phyloP scores from a whole-genome alignment of 2,113 vertebrate genomes.

The Mustela lutreola region DNA sequence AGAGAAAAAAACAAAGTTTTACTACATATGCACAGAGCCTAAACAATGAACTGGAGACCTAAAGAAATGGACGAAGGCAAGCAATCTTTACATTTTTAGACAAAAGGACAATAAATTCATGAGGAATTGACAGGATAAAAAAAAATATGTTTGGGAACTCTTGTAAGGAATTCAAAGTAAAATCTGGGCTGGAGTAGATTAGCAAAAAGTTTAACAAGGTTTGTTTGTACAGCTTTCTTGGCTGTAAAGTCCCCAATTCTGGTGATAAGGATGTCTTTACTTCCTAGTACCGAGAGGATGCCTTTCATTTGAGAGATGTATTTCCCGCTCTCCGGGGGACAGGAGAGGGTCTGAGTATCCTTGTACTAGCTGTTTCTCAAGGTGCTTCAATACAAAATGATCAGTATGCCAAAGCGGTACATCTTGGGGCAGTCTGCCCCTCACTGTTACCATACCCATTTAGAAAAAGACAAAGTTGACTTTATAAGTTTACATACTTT shows the following conservation, averaged over 20 bases:
- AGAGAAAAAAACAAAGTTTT: background rate
- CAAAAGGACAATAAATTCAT: background rate
- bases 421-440: background rate
- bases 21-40: background rate
- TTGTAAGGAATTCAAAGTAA: background rate
- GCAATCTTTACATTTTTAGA: background rate
- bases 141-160: background rate
- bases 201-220: background rate
- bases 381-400: background rate
- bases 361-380: background rate
- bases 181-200: background rate
- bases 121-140: background rate
- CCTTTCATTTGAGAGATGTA: background rate
- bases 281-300: background rate
- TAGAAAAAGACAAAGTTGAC: constrained; percentile 6
- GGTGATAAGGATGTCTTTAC: background rate
- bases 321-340: background rate
- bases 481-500: background rate
- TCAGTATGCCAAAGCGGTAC: background rate
- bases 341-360: background rate
- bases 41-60: background rate
- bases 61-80: background rate
- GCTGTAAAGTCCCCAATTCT: background rate
- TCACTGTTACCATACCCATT: background rate
- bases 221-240: background rate